Evolutionary conservation across 2,113 vertebrate species (phyloP).

Genomic region (Nothocercus nigrocapillus): DNA sequence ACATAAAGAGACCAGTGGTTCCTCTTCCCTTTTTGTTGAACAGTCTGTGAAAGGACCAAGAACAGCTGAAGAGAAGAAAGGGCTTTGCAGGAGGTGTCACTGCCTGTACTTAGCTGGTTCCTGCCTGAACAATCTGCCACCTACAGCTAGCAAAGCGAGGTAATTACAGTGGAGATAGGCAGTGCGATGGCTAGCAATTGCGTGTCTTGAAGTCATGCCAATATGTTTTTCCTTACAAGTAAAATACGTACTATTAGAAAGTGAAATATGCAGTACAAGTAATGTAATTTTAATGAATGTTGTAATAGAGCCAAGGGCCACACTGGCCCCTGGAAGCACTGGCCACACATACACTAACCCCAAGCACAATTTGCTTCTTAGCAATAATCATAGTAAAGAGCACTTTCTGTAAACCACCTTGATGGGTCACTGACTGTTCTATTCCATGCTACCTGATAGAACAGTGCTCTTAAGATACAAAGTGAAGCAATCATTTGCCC

Average conservation of each 20-base stretch:
- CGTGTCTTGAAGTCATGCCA: background rate
- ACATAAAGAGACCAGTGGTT: background rate
- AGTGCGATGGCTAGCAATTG: background rate
- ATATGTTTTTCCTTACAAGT: background rate
- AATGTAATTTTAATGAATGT: background rate
- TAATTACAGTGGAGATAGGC: slow-evolving; percentile 8
- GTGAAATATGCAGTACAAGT: background rate
- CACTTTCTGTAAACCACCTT: slow-evolving; percentile 26
- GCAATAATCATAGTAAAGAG: background rate
- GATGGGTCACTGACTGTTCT: background rate
- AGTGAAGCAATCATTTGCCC: slow-evolving; percentile 15
- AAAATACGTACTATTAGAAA: background rate
- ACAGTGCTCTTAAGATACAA: background rate
- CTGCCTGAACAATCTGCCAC: slow-evolving; percentile 16
- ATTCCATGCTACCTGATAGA: slow-evolving; percentile 32
- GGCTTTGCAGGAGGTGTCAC: slow-evolving; percentile 52
- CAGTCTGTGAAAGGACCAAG: slow-evolving; percentile 53
- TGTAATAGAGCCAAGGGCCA: background rate
- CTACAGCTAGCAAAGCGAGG: background rate
- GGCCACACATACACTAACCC: slow-evolving; percentile 22
- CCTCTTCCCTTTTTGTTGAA: slow-evolving; percentile 50
- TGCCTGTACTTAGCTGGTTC: slow-evolving; percentile 28
- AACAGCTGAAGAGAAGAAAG: slow-evolving; percentile 58
- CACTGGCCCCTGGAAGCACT: background rate
- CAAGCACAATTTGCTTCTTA: slow-evolving; percentile 31